Evolutionary conservation across 64 coral and sea anemone genomes (phyloP).

Genomic region (Pocillopora verrucosa): DNA sequence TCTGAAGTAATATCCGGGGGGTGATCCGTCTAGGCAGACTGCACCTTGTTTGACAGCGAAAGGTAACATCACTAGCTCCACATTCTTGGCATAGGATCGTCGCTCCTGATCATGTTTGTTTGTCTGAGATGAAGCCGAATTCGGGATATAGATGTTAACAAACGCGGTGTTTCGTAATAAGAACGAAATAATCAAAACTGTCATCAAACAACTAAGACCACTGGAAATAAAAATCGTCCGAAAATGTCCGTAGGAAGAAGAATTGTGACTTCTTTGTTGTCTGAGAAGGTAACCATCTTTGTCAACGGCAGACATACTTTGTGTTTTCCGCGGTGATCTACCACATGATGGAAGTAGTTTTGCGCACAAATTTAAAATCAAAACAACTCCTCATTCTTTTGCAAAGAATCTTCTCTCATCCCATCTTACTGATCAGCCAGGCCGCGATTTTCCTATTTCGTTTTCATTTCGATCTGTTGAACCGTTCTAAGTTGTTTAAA

Average conservation of each 20-base stretch:
- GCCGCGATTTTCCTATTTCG: neutral
- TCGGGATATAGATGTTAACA: conserved; percentile 75
- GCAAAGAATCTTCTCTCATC: neutral
- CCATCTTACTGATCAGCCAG: neutral
- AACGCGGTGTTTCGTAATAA: conserved; percentile 89
- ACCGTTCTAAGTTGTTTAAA: neutral
- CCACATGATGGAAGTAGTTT: neutral
- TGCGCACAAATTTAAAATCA: neutral
- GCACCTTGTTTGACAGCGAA: conserved; percentile 70
- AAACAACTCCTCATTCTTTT: neutral
- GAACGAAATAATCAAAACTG: conserved; percentile 78
- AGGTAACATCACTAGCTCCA: conserved; percentile 49
- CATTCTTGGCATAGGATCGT: conserved; percentile 47
- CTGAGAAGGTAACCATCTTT: neutral
- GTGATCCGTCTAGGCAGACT: conserved; percentile 90
- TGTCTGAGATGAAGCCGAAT: neutral
- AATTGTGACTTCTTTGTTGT: conserved; percentile 21
- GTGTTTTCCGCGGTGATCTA: neutral
- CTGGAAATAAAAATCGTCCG: conserved; percentile 70
- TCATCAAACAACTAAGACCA: conserved; percentile 68
- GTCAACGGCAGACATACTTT: neutral
- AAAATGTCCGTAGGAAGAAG: conserved; percentile 5
- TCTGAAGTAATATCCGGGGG: conserved; percentile 86
- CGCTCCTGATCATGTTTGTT: neutral
- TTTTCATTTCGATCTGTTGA: neutral